Conservation (phyloP, 30 jellyfish, hydroid and myxozoan genomes). For the Pseudorhiza aurosa region DNA sequence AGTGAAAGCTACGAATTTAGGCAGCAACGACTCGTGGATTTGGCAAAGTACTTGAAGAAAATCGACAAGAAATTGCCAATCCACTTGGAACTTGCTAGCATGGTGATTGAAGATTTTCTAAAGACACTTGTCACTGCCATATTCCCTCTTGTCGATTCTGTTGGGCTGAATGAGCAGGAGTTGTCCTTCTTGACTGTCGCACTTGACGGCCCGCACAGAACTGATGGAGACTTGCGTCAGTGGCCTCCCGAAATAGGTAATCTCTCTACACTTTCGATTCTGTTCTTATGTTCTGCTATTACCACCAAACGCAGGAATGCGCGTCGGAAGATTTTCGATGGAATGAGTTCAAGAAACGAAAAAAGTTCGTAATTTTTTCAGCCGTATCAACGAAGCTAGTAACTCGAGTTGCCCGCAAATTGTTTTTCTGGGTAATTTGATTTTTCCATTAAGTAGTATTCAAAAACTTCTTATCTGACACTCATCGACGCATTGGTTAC, state of each 20-base stretch:
- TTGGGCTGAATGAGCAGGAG: conserved; percentile 91
- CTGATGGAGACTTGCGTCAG: conserved; percentile 74
- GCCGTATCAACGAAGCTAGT: too few species aligned
- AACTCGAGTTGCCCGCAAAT: too few species aligned
- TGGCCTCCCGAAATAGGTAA: conserved; percentile 98
- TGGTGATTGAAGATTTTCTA: conserved; percentile 64
- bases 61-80: conserved; percentile 52
- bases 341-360: too few species aligned
- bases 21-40: conserved; percentile 29
- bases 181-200: conserved; percentile 76
- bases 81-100: conserved; percentile 89
- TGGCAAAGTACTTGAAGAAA: conserved; percentile 43
- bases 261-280: too few species aligned
- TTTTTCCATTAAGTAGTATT: too few species aligned
- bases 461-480: too few species aligned
- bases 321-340: too few species aligned
- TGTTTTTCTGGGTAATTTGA: too few species aligned
- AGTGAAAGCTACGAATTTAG: conserved; percentile 55
- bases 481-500: too few species aligned
- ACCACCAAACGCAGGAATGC: too few species aligned
- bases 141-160: conserved; percentile 84
- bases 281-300: too few species aligned
- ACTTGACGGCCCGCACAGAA: conserved; percentile 75
- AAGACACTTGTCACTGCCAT: conserved; percentile 25
- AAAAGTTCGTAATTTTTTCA: too few species aligned